These are phyloP conservation scores for Chesias legatella DNA, from an alignment of 2,888 invertebrate genomes.

Conservation along the genomic window DNA sequence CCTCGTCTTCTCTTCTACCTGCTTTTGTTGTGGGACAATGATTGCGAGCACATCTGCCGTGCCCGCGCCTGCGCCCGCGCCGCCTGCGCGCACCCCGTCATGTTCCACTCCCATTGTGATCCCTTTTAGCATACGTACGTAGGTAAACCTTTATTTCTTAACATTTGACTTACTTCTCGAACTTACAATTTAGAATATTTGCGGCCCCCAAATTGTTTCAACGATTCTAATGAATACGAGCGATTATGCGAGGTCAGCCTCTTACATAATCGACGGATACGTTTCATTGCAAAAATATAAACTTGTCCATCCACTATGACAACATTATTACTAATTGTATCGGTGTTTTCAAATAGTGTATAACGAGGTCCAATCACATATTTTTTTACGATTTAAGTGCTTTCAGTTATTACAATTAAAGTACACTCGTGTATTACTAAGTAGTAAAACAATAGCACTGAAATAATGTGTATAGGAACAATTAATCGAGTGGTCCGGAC, in stretches of 20 bases:
- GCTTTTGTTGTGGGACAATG: slow-evolving; percentile 75
- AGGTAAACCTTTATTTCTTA: slow-evolving; percentile 38
- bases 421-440: slow-evolving; percentile 21
- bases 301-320: slow-evolving; percentile 32
- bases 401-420: slow-evolving; percentile 32
- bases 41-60: slow-evolving; percentile 69
- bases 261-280: slow-evolving; percentile 56
- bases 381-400: slow-evolving; percentile 22
- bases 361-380: slow-evolving; percentile 12
- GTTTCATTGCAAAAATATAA: slow-evolving; percentile 54
- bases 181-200: slow-evolving; percentile 11
- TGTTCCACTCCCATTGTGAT: slow-evolving; percentile 39
- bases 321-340: slow-evolving; percentile 32
- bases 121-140: slow-evolving; percentile 34
- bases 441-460: slow-evolving; percentile 59
- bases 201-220: slow-evolving; percentile 7
- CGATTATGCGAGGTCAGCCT: slow-evolving; percentile 53
- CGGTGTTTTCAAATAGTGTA: slow-evolving; percentile 21
- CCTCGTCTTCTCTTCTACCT: slow-evolving; percentile 63
- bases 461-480: slow-evolving; percentile 66
- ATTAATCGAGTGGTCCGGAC: slow-evolving; percentile 77
- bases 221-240: slow-evolving; percentile 25
- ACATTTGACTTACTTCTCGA: slow-evolving; percentile 7
- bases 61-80: slow-evolving; percentile 52
- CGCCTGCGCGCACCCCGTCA: slow-evolving; percentile 50